phyloP scores from a whole-genome alignment of 2,113 vertebrate species.

The Upupa epops region DNA sequence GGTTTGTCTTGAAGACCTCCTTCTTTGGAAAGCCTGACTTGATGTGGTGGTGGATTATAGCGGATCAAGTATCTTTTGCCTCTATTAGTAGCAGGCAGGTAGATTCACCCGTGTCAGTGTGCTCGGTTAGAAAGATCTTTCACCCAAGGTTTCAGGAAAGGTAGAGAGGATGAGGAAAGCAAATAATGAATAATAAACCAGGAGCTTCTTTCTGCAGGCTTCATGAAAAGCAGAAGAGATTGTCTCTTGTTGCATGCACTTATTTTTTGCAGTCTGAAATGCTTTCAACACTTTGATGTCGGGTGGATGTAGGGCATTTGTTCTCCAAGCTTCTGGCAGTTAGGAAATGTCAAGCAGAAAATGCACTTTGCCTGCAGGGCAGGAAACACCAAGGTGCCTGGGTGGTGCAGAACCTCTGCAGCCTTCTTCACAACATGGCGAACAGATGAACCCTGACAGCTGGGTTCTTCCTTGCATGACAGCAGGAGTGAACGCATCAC shows the following conservation, averaged over 20 bases:
- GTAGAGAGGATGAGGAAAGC: not conserved
- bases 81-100: not conserved
- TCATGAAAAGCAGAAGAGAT: not conserved
- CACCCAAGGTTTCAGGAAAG: not conserved
- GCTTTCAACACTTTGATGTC: not conserved
- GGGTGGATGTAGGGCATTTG: not conserved
- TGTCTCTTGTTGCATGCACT: not conserved
- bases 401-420: not conserved
- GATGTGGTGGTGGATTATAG: not conserved
- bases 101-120: not conserved
- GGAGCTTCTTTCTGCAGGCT: not conserved
- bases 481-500: not conserved
- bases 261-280: not conserved
- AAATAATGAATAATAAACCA: slow-evolving; percentile 26
- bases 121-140: not conserved
- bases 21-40: not conserved
- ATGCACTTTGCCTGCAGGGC: slow-evolving; percentile 40
- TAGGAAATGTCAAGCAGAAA: slow-evolving; percentile 67
- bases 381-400: not conserved
- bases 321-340: slow-evolving; percentile 17
- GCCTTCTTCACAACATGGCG: not conserved
- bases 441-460: slow-evolving; percentile 43
- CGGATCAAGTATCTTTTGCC: not conserved
- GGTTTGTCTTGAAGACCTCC: not conserved
- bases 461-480: not conserved